These are phyloP conservation scores for Adrianichthys oophorus DNA, from an alignment of 2,797 vertebrate species.

Conservation along the genomic window DNA sequence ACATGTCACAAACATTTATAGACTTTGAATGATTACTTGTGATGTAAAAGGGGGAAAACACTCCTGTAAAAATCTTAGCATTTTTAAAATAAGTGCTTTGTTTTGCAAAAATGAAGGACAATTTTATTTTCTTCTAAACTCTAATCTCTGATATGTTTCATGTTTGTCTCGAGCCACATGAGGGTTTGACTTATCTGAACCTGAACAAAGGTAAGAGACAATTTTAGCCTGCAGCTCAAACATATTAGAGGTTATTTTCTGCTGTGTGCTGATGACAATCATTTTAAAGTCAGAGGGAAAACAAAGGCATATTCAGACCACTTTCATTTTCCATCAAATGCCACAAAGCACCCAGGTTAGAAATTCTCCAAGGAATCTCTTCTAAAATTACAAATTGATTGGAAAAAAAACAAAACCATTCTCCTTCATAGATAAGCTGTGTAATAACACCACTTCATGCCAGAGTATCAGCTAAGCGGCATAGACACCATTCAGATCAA, in stretches of 20 bases:
- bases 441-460: conserved; percentile 78
- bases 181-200: conserved; percentile 19
- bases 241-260: conserved; percentile 19
- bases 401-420: conserved; percentile 63
- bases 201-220: conserved; percentile 30
- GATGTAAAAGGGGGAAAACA: too few relatives aligned
- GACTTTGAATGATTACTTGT: neutral
- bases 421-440: conserved; percentile 74
- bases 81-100: too few relatives aligned
- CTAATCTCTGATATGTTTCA: neutral
- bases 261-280: conserved; percentile 17
- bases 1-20: conserved; percentile 10
- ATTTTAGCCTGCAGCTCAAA: conserved; percentile 30
- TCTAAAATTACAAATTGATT: conserved; percentile 68
- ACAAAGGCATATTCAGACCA: conserved; percentile 50
- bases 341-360: conserved; percentile 56
- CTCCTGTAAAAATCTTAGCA: too few relatives aligned
- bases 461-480: conserved; percentile 77
- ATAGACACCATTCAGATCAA: conserved; percentile 84
- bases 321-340: conserved; percentile 57
- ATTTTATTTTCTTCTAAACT: neutral
- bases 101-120: too few relatives aligned
- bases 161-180: conserved; percentile 5
- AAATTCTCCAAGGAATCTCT: conserved; percentile 53
- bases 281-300: conserved; percentile 11